phyloP scores from a whole-genome alignment of 2,888 invertebrate species.

The Drosophila borealis region DNA sequence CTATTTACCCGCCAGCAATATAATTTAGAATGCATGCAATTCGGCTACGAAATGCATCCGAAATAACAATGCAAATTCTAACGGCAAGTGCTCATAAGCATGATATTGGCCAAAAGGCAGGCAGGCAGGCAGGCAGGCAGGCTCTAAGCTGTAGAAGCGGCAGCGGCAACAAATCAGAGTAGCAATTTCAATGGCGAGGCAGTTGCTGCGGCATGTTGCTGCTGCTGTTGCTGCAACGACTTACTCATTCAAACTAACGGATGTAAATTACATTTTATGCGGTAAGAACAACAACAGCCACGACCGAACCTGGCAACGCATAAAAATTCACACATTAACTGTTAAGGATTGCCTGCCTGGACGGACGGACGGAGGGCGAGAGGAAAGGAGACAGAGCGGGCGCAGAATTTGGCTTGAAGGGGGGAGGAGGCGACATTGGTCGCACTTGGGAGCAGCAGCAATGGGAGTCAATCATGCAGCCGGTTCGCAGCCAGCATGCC shows the following conservation, averaged over 20 bases:
- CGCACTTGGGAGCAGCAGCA: constrained; percentile 40
- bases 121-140: not conserved
- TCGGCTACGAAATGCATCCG: constrained; percentile 38
- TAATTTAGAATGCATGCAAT: constrained; percentile 31
- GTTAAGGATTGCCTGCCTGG: constrained; percentile 64
- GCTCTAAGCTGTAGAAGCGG: constrained; percentile 10
- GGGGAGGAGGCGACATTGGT: constrained; percentile 17
- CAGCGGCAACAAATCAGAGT: constrained; percentile 58
- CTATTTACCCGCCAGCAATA: constrained; percentile 7
- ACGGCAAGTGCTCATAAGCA: constrained; percentile 63
- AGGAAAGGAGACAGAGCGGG: constrained; percentile 17
- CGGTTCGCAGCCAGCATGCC: constrained; percentile 46
- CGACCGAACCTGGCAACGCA: constrained; percentile 75
- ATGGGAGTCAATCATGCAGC: constrained; percentile 74
- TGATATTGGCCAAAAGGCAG: constrained; percentile 43
- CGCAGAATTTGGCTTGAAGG: constrained; percentile 38
- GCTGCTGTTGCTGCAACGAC: constrained; percentile 33
- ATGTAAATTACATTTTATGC: constrained; percentile 80
- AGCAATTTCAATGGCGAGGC: constrained; percentile 55
- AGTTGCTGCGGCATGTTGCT: constrained; percentile 7
- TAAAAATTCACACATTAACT: constrained; percentile 81
- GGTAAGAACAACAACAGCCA: constrained; percentile 69
- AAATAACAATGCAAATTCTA: constrained; percentile 65
- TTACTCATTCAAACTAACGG: constrained; percentile 70
- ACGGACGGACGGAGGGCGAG: not conserved